Evolutionary conservation across 2,113 vertebrate genomes (phyloP), one percentile per base, ranked within the genome.

Genomic region (Pelecanus crispus): DNA sequence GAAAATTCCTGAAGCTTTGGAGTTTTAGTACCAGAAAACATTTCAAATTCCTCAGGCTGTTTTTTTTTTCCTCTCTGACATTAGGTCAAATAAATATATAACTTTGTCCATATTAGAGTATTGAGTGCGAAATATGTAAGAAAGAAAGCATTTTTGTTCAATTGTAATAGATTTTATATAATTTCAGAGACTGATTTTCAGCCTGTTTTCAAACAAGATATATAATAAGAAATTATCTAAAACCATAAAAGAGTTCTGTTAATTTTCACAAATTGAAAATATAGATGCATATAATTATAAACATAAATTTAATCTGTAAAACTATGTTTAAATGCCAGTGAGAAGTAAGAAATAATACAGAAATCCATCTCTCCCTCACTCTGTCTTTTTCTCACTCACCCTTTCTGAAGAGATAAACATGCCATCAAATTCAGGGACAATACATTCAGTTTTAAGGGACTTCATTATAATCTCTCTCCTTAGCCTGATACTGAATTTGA

Each of bases 1-100:
- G 96, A 97, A 97, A 97, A 94, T 98, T 98, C 96, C 97, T 97
- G 94, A 98, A 98, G 97, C 89, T 98, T 97, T 95, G 81, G 85
- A 96, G 70, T 97, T 98, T 97, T 97, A 98, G 40, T 62, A 71
- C 85, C 73, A 97, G 68, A 96, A 96, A 96, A 90, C 50, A 92
- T 86, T 53, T 78, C n/a, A 59, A 50, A 74, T 81, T 97, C 95
- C 55, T 82, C 19, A 47, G 36, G 36, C 6, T n/a, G n/a, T n/a
- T 86, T 83, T 59, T 86, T 74, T 25, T 82, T 42, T 5, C 59
- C 34, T 87, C 50, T 95, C 88, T 94, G 75, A 90, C 62, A 52
- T 49, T 53, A 61, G 31, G 68, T 82, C 70, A 96, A 86, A 80
- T 44, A 92, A 92, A 94, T 73, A 55, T 49, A 95, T 59, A 21